Conservation (phyloP, 2,888 invertebrate genomes). For the Cheilosia pagana region DNA sequence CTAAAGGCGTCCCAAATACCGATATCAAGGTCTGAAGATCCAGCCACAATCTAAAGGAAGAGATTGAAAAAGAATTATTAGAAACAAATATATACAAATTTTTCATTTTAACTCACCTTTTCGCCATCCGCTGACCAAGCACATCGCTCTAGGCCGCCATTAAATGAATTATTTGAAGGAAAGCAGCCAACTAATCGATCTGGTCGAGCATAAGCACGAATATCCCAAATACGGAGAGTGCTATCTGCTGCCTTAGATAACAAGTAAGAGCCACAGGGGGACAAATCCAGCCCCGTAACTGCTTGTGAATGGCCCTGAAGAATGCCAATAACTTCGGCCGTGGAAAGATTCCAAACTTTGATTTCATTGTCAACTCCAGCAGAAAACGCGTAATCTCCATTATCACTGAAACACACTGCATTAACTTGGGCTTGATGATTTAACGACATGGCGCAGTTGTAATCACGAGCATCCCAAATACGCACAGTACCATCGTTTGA, state of each 20-base stretch:
- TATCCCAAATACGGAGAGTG: slow-evolving; percentile 94
- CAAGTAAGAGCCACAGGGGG: slow-evolving; percentile 89
- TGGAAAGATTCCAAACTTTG: slow-evolving; percentile 98
- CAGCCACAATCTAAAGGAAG: slow-evolving; percentile 86
- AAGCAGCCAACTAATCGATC: slow-evolving; percentile 4
- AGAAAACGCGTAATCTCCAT: slow-evolving; percentile 96
- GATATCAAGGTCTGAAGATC: slow-evolving; percentile 78
- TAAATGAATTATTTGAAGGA: background rate
- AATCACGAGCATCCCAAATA: slow-evolving; percentile 95
- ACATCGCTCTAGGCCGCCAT: slow-evolving; percentile 1
- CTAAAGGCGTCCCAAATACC: slow-evolving; percentile 94
- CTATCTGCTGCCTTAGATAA: slow-evolving; percentile 88
- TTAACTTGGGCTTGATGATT: slow-evolving; percentile 90
- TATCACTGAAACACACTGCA: slow-evolving; percentile 96
- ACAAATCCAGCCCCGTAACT: slow-evolving; percentile 91
- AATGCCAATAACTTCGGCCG: slow-evolving; percentile 89
- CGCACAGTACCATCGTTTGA: slow-evolving; percentile 96
- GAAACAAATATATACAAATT: slow-evolving; percentile 82
- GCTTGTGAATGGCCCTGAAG: slow-evolving; percentile 98
- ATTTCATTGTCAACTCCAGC: slow-evolving; percentile 98
- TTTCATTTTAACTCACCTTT: slow-evolving; percentile 86
- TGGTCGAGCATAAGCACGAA: slow-evolving; percentile 1
- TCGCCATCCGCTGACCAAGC: slow-evolving; percentile 89
- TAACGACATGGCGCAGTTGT: slow-evolving; percentile 87
- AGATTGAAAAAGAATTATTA: slow-evolving; percentile 85